These are phyloP conservation scores for Tachysurus fulvidraco DNA, from an alignment of 2,113 vertebrate species.

Conservation along the genomic window DNA sequence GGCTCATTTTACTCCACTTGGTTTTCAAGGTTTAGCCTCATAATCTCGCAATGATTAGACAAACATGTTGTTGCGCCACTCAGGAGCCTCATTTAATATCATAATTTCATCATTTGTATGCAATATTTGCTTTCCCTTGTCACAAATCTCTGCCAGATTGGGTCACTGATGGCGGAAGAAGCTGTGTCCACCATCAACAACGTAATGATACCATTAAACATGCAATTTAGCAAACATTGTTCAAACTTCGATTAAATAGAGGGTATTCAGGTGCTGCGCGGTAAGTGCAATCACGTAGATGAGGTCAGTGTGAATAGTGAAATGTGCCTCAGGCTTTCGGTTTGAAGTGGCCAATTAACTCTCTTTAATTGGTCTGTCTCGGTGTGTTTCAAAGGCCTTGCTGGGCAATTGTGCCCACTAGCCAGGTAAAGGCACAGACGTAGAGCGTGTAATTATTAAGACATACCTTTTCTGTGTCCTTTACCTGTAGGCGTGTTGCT, in stretches of 20 bases:
- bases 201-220: slow-evolving; percentile 12
- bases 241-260: neutral
- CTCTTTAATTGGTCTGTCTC: slow-evolving; percentile 60
- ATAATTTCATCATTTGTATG: neutral
- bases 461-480: slow-evolving; percentile 28
- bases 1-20: neutral
- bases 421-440: slow-evolving; percentile 52
- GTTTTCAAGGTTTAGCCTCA: neutral
- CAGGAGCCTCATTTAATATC: neutral
- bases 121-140: neutral
- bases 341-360: slow-evolving; percentile 63
- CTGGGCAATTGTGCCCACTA: slow-evolving; percentile 63
- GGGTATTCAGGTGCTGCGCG: neutral
- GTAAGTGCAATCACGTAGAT: slow-evolving; percentile 53
- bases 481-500: slow-evolving; percentile 7
- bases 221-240: neutral
- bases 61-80: neutral
- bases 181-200: neutral
- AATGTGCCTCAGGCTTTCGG: slow-evolving; percentile 43
- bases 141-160: neutral
- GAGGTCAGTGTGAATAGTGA: slow-evolving; percentile 46
- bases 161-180: neutral
- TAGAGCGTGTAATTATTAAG: slow-evolving; percentile 36
- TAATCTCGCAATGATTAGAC: neutral
- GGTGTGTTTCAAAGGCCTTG: slow-evolving; percentile 47